Evolutionary conservation across 2,113 vertebrate genomes (phyloP).

Genomic region (Tenrec ecaudatus): DNA sequence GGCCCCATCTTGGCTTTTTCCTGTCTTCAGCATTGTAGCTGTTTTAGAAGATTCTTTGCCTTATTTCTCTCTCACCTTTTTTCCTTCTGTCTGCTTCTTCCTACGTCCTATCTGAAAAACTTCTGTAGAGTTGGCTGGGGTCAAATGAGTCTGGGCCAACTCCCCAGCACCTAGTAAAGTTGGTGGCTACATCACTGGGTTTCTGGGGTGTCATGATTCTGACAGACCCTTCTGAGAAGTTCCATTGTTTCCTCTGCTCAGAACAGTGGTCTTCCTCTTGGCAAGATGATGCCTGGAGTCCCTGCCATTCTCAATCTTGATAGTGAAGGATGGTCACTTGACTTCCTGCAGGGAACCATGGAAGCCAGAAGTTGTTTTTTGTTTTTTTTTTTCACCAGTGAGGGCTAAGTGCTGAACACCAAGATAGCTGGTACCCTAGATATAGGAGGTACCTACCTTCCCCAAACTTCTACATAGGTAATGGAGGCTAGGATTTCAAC

Average conservation of each 20-base stretch:
- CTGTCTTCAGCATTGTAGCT: neutral
- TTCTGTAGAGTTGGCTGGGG: no score
- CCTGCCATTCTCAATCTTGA: neutral
- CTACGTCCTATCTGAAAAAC: neutral
- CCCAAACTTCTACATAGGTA: neutral
- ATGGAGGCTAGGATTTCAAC: neutral
- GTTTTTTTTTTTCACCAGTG: neutral
- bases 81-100: neutral
- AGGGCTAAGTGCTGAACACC: neutral
- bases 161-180: neutral
- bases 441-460: neutral
- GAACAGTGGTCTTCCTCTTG: neutral
- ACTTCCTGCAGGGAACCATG: neutral
- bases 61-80: neutral
- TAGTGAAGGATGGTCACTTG: neutral
- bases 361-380: neutral
- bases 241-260: neutral
- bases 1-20: neutral
- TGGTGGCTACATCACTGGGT: neutral
- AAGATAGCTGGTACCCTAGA: neutral
- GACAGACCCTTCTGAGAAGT: neutral
- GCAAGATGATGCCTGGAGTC: neutral
- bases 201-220: neutral
- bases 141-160: neutral
- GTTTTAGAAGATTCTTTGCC: neutral